A percentile compares a stretch with the other conserved stretches of the same genome.
These are phyloP conservation scores for Acanthochromis polyacanthus DNA, from an alignment of 2,113 vertebrate genomes.

Conservation along the genomic window DNA sequence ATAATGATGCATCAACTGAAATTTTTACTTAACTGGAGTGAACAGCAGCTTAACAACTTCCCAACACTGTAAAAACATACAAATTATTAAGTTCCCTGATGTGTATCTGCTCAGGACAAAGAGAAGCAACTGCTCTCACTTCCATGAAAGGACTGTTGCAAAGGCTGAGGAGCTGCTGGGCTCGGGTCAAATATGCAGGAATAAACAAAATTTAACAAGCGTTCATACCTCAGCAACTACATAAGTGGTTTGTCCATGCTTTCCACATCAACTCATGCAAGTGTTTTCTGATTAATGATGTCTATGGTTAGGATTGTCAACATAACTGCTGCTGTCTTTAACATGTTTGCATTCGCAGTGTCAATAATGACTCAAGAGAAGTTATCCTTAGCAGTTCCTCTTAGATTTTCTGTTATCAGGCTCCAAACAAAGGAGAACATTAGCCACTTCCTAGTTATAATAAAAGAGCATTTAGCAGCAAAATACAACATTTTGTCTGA, in stretches of 20 bases:
- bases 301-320: no score
- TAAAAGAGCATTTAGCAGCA: no score
- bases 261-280: not conserved
- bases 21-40: not conserved
- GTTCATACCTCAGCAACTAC: not conserved
- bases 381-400: no score
- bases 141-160: slow-evolving; percentile 47
- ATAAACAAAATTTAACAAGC: slow-evolving; percentile 33
- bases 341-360: no score
- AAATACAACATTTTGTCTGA: no score
- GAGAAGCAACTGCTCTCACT: slow-evolving; percentile 5
- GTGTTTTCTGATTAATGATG: not conserved
- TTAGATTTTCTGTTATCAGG: no score
- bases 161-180: slow-evolving; percentile 8
- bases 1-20: not conserved
- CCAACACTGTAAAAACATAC: not conserved
- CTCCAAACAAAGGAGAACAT: no score
- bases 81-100: not conserved
- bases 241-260: rapidly evolving
- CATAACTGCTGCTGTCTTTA: no score
- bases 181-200: slow-evolving; percentile 25
- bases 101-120: not conserved
- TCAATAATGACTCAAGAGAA: no score
- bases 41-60: not conserved
- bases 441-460: no score